phyloP scores from a whole-genome alignment of 2,797 vertebrate genomes.

The Lophius americanus region DNA sequence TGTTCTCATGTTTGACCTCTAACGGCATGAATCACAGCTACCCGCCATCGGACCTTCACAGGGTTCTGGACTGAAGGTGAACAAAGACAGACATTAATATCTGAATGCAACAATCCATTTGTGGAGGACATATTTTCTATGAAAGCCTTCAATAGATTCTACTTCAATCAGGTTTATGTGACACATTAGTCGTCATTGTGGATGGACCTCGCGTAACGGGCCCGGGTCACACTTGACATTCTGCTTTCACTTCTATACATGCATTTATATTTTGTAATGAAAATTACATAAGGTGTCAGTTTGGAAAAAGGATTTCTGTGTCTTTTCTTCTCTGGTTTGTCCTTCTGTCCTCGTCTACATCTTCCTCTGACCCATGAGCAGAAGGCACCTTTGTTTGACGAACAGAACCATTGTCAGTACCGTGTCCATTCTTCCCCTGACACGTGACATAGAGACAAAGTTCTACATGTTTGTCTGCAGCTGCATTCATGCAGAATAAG shows the following conservation, averaged over 20 bases:
- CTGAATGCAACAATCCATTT: constrained; percentile 9
- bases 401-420: not conserved
- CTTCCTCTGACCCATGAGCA: not conserved
- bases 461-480: constrained; percentile 4
- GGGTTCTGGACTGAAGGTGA: not conserved
- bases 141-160: not conserved
- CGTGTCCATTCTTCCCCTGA: not conserved
- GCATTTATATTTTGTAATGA: constrained; percentile 1
- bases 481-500: not conserved
- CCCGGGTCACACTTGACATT: not conserved
- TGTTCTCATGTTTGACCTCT: constrained; percentile 16
- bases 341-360: not conserved
- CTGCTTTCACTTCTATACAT: not conserved
- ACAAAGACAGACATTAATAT: constrained; percentile 7
- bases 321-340: not conserved
- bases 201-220: not conserved
- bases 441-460: not conserved
- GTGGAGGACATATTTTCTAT: not conserved
- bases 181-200: not conserved
- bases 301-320: too few relatives aligned
- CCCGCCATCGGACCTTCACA: not conserved
- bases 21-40: constrained; percentile 26
- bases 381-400: not conserved
- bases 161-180: constrained; percentile 6
- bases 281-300: too few relatives aligned